Base-by-base conservation (phyloP, 2,888 invertebrate genomes). In the Julus scanicus region DNA sequence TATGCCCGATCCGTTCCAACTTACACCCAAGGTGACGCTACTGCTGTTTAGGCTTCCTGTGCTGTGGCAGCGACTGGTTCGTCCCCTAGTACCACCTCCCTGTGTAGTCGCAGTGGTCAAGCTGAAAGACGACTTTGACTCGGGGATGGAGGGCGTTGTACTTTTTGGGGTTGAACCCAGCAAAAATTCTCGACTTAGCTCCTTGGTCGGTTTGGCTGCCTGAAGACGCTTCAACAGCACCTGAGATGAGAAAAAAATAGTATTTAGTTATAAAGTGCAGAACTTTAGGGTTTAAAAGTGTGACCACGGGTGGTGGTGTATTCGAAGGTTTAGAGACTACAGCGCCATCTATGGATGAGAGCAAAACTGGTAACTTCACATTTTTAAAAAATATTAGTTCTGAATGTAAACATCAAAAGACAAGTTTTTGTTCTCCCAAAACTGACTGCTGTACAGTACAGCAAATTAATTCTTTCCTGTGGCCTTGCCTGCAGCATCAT, bases 221-320 rank as follows among this genome's bases (percentile, higher is more conserved):
- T 90, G 90, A 11, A 90, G 86, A 84, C 90, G 88, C 84, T 90
- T 90, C 57, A 90, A 53, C 11, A 90, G 85, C 29, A 89, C 89
- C 90, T 90, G 53, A 11, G 49, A n/a, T 0, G 86, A 86, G 49
- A 15, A 15, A n/a, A 17, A 86, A 53, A 63, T 63, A 20, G 49
- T 49, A 49, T 49, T 13, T 8, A 49, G 49, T 13, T 49, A 49
- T 49, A 8, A 0, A n/a, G 49, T 8, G 49, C 49, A 49, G 13
- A 49, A n/a, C n/a, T n/a, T n/a, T n/a, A n/a, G n/a, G n/a, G n/a
- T n/a, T n/a, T n/a, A n/a, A n/a, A n/a, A n/a, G n/a, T n/a, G n/a
- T 49, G 49, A 49, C 49, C 49, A 49, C 49, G 49, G 49, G 13
- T 49, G 49, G 49, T 13, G 49, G 6, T 48, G 48, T 11, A 48